These are phyloP conservation scores for Emydura subglobosa DNA, from an alignment of 2,113 vertebrate species.

Conservation along the genomic window DNA sequence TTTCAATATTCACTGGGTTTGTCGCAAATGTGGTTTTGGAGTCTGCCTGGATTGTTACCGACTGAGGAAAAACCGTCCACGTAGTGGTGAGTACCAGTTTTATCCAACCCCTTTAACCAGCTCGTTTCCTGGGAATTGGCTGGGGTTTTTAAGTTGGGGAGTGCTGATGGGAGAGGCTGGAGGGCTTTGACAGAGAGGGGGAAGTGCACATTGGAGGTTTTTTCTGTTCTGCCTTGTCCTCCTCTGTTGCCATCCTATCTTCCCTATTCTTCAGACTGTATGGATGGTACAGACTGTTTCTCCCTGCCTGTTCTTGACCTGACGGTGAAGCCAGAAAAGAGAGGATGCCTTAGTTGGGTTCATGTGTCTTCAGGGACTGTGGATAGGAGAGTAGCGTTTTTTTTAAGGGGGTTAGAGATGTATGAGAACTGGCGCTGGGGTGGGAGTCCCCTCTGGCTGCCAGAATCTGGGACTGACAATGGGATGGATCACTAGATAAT, in stretches of 20 bases:
- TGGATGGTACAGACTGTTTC: not conserved
- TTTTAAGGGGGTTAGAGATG: no score
- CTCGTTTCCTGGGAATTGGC: not conserved
- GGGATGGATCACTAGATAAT: no score
- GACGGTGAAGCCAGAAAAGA: not conserved
- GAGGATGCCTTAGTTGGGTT: no score
- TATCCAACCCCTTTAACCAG: not conserved
- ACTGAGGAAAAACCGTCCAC: constrained; percentile 91
- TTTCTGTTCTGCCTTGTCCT: rapidly evolving
- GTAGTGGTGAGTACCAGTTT: constrained; percentile 85
- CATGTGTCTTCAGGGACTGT: no score
- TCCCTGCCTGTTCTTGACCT: not conserved
- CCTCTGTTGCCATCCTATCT: not conserved
- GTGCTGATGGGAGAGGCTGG: not conserved
- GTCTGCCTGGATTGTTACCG: constrained; percentile 98
- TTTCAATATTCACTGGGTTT: constrained; percentile 99
- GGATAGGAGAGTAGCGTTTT: no score
- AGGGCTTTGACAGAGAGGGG: not conserved
- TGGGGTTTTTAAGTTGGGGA: not conserved
- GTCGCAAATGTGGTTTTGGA: constrained; percentile 98
- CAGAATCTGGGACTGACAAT: no score
- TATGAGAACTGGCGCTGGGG: no score
- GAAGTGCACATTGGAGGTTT: not conserved
- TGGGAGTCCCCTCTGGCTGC: no score
- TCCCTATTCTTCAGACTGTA: not conserved